Evolutionary conservation across 2,888 invertebrate genomes (phyloP), one percentile per base, ranked within the genome.

Genomic region (Agrilus cyanescens): DNA sequence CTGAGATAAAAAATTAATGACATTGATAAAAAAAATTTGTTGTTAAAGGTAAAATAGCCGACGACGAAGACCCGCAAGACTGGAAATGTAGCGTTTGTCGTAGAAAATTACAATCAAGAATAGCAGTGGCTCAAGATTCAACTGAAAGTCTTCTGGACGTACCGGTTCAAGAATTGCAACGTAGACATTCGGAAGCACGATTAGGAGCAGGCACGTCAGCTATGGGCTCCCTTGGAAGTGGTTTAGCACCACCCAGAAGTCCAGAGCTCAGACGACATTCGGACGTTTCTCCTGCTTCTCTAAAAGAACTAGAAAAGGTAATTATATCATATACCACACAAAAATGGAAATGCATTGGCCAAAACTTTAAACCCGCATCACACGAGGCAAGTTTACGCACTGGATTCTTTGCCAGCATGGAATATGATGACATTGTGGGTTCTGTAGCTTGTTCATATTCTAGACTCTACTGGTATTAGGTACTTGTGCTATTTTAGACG

Each of bases 51-150:
- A 48, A 46, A 32, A 75, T 84, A 44, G 80, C 84, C 47, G 84
- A 85, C 58, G 83, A 84, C 51, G 85, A 88, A 58, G 86, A 88
- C 57, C 78, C 81, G 67, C 86, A 87, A 51, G 80, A 79, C 55
- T 91, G 90, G 90, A 79, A 85, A 45, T 91, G 90, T 68, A 89
- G 88, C 52, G 88, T 90, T 13, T 91, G 90, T 62, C 79, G 89
- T 25, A 59, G 65, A 37, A 86, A 87, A 67, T 76, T 86, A 50
- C 85, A 80, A 42, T 85, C 85, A 12, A 74, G 87, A 20, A 74
- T 82, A 25, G 82, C 82, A 38, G 76, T 86, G 25, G 73, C 79
- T 2, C 86, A 86, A 61, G 86, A 87, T 61, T 87, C 86, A 48
- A 85, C 85, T n/a, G 88, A 88, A 63, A 86, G 86, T 3, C 65